Evolutionary conservation across 2,888 invertebrate genomes (phyloP), one percentile per base, ranked within the genome.

Genomic region (Ptychoptera contaminata): DNA sequence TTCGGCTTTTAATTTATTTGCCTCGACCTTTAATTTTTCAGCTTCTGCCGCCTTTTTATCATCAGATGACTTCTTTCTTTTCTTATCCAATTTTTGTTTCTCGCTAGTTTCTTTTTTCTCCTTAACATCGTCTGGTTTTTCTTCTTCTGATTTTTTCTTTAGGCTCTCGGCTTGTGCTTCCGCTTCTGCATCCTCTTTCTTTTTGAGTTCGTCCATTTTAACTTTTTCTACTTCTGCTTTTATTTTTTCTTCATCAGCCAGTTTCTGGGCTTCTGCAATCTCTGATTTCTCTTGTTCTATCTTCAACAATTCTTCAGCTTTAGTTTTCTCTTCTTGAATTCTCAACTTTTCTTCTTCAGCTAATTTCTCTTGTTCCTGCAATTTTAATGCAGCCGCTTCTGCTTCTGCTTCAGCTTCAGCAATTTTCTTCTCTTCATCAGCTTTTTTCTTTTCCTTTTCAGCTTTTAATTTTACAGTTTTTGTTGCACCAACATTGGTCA

Each of bases 181-280:
- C 2, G 52, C 43, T 1, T 52, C 54, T 40, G 50, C 48, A n/a
- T 54, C 54, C 1, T 62, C 52, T 7, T 47, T 46, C n/a, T 54
- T 51, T 2, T 60, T 50, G 2, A 55, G 53, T 9, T 49, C 43
- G 7, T 55, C 44, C 2, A 52, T n/a, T 53, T 52, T n/a, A n/a
- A n/a, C n/a, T n/a, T n/a, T n/a, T n/a, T n/a, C n/a, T n/a, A n/a
- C n/a, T n/a, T n/a, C n/a, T n/a, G n/a, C n/a, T n/a, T n/a, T n/a
- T n/a, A n/a, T n/a, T n/a, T n/a, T n/a, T n/a, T n/a, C n/a, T n/a
- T 16, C 49, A 51, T 42, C 50, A 49, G 46, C 49, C 1, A 51
- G 8, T 11, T 51, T 35, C 11, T 48, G 52, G 23, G 43, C 46
- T 2, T 50, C 49, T 8, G 46, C 49, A 2, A 39, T 37, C 1